These are phyloP conservation scores for Drosophila pseudotalamancana DNA, from an alignment of 2,888 invertebrate genomes.

Conservation along the genomic window DNA sequence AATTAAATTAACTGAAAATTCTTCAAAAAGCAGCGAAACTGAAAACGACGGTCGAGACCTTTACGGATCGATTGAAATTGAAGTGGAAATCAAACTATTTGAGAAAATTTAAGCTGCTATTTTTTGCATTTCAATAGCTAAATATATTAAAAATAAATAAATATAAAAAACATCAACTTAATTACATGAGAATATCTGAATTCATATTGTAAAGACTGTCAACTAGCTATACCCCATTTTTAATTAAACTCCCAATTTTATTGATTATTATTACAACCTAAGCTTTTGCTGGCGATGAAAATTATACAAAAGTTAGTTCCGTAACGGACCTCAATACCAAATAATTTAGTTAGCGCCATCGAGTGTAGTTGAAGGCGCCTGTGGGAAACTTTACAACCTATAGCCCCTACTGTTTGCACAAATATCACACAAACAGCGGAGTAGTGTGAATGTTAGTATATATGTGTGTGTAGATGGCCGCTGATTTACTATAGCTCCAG, in stretches of 20 bases:
- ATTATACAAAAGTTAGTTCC: conserved; percentile 46
- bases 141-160: conserved; percentile 31
- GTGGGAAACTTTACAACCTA: conserved; percentile 74
- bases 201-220: not conserved
- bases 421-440: conserved; percentile 41
- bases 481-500: conserved; percentile 64
- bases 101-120: conserved; percentile 68
- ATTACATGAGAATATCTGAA: conserved; percentile 19
- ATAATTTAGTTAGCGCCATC: conserved; percentile 75
- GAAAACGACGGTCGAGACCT: conserved; percentile 16
- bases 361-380: conserved; percentile 58
- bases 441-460: not conserved
- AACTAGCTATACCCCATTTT: conserved; percentile 2
- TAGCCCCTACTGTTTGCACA: conserved; percentile 65
- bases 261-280: conserved; percentile 41
- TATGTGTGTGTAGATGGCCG: conserved; percentile 10
- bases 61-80: conserved; percentile 30
- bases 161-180: conserved; percentile 37
- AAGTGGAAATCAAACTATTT: conserved; percentile 62
- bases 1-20: conserved; percentile 75
- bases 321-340: conserved; percentile 51
- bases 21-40: conserved; percentile 31
- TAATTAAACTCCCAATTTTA: conserved; percentile 45
- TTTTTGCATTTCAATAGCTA: conserved; percentile 48
- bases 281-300: conserved; percentile 43